These are phyloP conservation scores for Silurus meridionalis DNA, from an alignment of 2,113 vertebrate genomes.

Conservation along the genomic window DNA sequence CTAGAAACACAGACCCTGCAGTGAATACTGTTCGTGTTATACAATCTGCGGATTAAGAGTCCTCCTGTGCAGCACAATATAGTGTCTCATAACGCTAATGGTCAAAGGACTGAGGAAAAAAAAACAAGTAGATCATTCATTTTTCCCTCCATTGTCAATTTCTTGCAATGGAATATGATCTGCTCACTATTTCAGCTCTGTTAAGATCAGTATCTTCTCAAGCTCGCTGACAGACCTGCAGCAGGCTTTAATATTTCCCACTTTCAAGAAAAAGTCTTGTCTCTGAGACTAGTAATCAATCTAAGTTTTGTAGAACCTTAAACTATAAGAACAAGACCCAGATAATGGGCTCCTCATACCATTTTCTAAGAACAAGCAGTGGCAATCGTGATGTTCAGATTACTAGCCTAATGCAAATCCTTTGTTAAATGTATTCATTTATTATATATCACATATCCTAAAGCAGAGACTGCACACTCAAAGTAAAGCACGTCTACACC, in stretches of 20 bases:
- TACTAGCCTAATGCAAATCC: not conserved
- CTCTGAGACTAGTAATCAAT: conserved; percentile 9
- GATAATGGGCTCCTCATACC: conserved; percentile 3
- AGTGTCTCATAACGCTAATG: conserved; percentile 17
- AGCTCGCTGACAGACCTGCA: not conserved
- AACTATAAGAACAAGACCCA: conserved; percentile 25
- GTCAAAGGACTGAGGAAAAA: not conserved
- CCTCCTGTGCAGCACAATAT: conserved; percentile 2
- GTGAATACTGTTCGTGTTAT: not conserved
- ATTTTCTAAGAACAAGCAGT: not conserved
- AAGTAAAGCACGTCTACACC: not conserved
- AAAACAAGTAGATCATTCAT: not conserved
- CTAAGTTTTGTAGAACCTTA: not conserved
- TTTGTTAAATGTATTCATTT: not conserved
- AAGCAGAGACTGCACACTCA: not conserved
- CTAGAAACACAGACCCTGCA: not conserved
- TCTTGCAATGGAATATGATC: not conserved
- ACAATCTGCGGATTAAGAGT: conserved; percentile 36
- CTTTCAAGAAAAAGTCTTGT: not conserved
- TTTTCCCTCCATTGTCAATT: not conserved
- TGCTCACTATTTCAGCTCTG: not conserved
- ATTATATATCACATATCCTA: not conserved
- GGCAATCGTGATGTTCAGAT: not conserved
- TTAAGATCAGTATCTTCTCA: not conserved
- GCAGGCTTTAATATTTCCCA: not conserved